Evolutionary conservation across 1,140 invertebrate species (phyloP).

Genomic region (Branchinecta lynchi): DNA sequence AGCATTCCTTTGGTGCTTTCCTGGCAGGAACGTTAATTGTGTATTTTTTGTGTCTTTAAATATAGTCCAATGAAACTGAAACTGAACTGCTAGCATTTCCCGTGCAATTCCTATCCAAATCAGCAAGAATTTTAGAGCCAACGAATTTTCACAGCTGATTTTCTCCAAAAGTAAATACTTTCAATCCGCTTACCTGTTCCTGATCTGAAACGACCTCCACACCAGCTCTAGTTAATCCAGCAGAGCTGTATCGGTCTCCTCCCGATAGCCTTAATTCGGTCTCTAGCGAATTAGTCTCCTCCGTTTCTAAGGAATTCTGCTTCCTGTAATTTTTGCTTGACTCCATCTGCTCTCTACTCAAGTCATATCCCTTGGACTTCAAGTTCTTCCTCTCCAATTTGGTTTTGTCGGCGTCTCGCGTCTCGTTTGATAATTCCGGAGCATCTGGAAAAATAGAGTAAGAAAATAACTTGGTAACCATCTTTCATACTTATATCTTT

Average conservation of each 20-base stretch:
- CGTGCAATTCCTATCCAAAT: too few relatives aligned
- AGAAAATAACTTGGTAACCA: neutral
- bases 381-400: neutral
- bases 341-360: neutral
- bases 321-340: neutral
- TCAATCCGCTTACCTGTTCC: neutral
- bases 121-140: too few relatives aligned
- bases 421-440: neutral
- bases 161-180: neutral
- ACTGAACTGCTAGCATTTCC: too few relatives aligned
- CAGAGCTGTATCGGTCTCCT: neutral
- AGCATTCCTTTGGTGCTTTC: too few relatives aligned
- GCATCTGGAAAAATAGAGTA: neutral
- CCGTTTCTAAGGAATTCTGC: neutral
- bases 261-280: neutral
- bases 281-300: neutral
- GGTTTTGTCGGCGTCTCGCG: neutral
- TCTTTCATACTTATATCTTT: too few relatives aligned
- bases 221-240: neutral
- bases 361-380: neutral
- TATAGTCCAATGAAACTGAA: too few relatives aligned
- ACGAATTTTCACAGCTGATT: too few relatives aligned
- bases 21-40: too few relatives aligned
- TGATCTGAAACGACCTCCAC: neutral
- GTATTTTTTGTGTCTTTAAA: too few relatives aligned